phyloP scores from a whole-genome alignment of 2,797 vertebrate genomes.

The Champsocephalus gunnari region DNA sequence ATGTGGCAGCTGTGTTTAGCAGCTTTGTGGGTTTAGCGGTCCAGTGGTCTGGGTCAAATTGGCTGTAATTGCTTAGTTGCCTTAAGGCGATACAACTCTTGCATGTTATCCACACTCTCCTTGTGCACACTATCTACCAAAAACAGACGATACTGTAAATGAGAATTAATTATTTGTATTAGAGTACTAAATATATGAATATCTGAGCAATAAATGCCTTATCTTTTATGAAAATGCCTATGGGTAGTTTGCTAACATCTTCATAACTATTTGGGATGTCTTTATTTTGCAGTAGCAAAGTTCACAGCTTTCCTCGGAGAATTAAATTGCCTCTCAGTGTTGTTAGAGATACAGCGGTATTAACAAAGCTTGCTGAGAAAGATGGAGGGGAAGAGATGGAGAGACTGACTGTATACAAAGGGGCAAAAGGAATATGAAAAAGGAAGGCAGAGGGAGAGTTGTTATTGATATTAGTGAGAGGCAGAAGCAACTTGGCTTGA shows the following conservation, averaged over 20 bases:
- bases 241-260: slow-evolving; percentile 43
- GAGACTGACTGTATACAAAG: slow-evolving; percentile 21
- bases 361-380: slow-evolving; percentile 47
- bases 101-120: slow-evolving; percentile 11
- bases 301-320: slow-evolving; percentile 51
- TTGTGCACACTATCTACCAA: slow-evolving; percentile 11
- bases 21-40: background rate
- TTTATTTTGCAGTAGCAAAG: slow-evolving; percentile 44
- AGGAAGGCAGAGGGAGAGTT: background rate
- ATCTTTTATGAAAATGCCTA: slow-evolving; percentile 35
- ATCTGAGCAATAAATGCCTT: slow-evolving; percentile 38
- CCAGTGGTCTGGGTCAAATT: slow-evolving; percentile 3
- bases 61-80: slow-evolving; percentile 13
- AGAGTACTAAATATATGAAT: slow-evolving; percentile 25
- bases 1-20: background rate
- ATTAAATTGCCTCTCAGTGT: slow-evolving; percentile 54
- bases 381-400: slow-evolving; percentile 23
- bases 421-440: slow-evolving; percentile 14
- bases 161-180: slow-evolving; percentile 25
- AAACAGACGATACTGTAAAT: slow-evolving; percentile 19
- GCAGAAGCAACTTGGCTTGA: slow-evolving; percentile 18
- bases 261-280: slow-evolving; percentile 39
- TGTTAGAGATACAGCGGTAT: slow-evolving; percentile 42
- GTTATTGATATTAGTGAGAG: slow-evolving; percentile 15
- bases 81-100: slow-evolving; percentile 1